Base-by-base conservation (phyloP, 2,888 invertebrate genomes). In the Lottia scabra region DNA sequence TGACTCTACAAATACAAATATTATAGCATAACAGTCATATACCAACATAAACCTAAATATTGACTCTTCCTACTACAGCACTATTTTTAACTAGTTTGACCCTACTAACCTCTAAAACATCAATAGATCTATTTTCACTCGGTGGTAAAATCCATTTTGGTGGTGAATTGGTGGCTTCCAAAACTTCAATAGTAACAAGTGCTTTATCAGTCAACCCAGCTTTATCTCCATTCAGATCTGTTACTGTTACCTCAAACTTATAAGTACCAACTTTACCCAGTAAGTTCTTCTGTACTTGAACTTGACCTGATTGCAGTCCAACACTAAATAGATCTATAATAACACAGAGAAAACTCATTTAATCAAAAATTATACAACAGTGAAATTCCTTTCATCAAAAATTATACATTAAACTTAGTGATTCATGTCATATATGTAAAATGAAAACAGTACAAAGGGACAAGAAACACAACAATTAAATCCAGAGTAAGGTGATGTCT, bases 131-230 rank as follows among this genome's bases (percentile, higher is more conserved):
- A 88, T 95, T 94, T 0, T 93, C 92, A 0, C 93, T 88, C 1
- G 94, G 93, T 0, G 97, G 97, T 85, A 93, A 92, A 10, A 95
- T 92, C 88, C 96, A 96, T 72, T 92, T 92, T 0, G 97, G 97
- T 65, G 94, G 93, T 86, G 95, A 93, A 80, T 95, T 87, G 67
- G 84, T 84, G 13, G 87, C 82, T 19, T 83, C 82, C 10, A 80
- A 71, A 0, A 90, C 84, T 19, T 74, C 77, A 4, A 97, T 93
- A 79, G 93, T 92, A 2, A 96, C 93, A n/a, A 91, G 91, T 0
- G 96, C 94, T 6, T 70, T 74, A 19, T 90, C 91, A 6, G 68
- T 81, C 67, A 75, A 75, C 15, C 66, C 68, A 19, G 75, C 78
- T 12, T 12, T 63, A 2, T 77, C 78, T 0, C 94, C 94, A 15